Conservation (phyloP, 2,888 invertebrate genomes). For the Heliconius ismenius region DNA sequence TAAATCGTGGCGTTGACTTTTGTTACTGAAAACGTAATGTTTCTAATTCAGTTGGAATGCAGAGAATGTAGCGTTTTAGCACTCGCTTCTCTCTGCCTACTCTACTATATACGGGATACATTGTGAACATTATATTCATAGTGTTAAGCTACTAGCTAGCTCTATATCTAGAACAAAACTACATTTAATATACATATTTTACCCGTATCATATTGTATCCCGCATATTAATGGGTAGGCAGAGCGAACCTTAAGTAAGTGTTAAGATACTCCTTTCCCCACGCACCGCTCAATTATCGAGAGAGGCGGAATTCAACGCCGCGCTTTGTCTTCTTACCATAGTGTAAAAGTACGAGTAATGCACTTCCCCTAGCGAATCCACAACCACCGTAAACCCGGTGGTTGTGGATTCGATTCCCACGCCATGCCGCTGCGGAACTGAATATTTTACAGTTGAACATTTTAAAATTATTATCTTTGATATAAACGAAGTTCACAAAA, state of each 20-base stretch:
- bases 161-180: neutral
- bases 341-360: neutral
- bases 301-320: neutral
- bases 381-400: neutral
- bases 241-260: neutral
- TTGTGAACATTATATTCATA: neutral
- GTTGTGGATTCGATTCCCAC: neutral
- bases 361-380: neutral
- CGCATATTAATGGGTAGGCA: neutral
- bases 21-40: too few species aligned
- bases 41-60: too few species aligned
- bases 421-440: neutral
- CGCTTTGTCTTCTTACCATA: neutral
- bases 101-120: neutral
- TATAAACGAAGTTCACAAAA: neutral
- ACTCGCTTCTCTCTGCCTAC: neutral
- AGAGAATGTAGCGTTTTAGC: too few species aligned
- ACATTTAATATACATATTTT: neutral
- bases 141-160: too few species aligned
- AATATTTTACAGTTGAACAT: too few species aligned
- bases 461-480: neutral
- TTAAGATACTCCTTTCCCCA: too few species aligned
- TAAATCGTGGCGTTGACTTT: too few species aligned
- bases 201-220: neutral
- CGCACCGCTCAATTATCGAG: too few species aligned